Base-by-base conservation (phyloP, 2,888 invertebrate species). In the Scaptomyza polygonia region DNA sequence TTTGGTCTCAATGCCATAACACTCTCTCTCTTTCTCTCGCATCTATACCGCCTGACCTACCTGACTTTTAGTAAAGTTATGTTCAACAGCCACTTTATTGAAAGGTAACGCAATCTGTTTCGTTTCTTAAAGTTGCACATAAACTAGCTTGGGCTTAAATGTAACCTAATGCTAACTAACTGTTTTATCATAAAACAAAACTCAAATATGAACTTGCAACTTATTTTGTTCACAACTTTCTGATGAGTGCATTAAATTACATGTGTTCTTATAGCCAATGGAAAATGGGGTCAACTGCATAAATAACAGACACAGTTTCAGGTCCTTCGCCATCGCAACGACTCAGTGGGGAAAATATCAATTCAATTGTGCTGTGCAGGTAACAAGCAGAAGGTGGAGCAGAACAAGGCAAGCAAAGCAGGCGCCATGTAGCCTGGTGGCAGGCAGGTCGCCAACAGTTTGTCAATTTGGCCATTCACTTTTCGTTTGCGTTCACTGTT, bases 181-280 rank as follows among this genome's bases (percentile, higher is more conserved):
- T 61, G 56, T 25, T 47, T n/a, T 32, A 44, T 49, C 45, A n/a
- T 11, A 4, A 63, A 64, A 25, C 25, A 25, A 4, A 5, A 25
- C 5, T 1, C 5, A 25, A 5, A 25, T 25, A 25, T 25, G 25
- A 25, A 25, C 25, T 25, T 5, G 25, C 25, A 25, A 25, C 25
- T 25, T 25, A 25, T 25, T 1, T 25, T 25, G 25, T 25, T 25
- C 5, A 25, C 5, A 5, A 5, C 25, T 25, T 25, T 5, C 25
- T 25, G 25, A 25, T 25, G 25, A 25, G 25, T 70, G 59, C 66
- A 67, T 40, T 64, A 57, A 79, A 79, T 80, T 69, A 78, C 74
- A 80, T 62, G 73, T 80, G 73, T 67, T 48, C 27, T 51, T 42
- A 21, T 42, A 21, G 54, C 25, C 49, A 18, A 36, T 39, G 53